Percentiles rank a stretch among this genome's conserved stretches.
These are phyloP conservation scores for Gambusia affinis DNA, from an alignment of 2,113 vertebrate species.

Conservation along the genomic window DNA sequence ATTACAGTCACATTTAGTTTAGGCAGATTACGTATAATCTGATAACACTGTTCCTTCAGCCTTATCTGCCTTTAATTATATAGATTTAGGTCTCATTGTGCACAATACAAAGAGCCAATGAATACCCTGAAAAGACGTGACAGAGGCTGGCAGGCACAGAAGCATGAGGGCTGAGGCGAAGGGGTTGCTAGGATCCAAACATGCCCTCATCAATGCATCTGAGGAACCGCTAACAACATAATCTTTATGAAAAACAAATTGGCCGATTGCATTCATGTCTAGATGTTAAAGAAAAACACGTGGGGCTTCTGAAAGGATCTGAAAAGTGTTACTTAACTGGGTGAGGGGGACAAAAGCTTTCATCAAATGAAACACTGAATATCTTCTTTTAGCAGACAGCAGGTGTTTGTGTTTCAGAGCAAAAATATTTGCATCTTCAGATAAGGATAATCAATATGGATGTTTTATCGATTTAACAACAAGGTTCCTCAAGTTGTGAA, in stretches of 20 bases:
- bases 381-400: slow-evolving; percentile 30
- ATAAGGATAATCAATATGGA: neutral
- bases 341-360: slow-evolving; percentile 24
- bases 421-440: slow-evolving; percentile 9
- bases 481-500: neutral
- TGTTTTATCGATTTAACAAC: neutral
- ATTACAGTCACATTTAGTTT: slow-evolving; percentile 42
- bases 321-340: slow-evolving; percentile 57
- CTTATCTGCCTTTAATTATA: slow-evolving; percentile 75
- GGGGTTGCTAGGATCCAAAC: slow-evolving; percentile 80
- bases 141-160: slow-evolving; percentile 52
- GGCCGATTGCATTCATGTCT: slow-evolving; percentile 56
- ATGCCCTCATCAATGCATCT: slow-evolving; percentile 75
- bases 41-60: slow-evolving; percentile 63
- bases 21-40: slow-evolving; percentile 63
- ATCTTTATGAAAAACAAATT: slow-evolving; percentile 75
- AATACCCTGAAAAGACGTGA: slow-evolving; percentile 71
- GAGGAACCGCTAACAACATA: slow-evolving; percentile 67
- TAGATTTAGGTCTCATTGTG: slow-evolving; percentile 74
- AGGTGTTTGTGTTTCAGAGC: neutral
- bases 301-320: slow-evolving; percentile 39
- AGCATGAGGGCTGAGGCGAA: slow-evolving; percentile 39
- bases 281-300: slow-evolving; percentile 58
- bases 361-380: slow-evolving; percentile 50
- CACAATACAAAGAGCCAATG: slow-evolving; percentile 65